These are phyloP conservation scores for Ips typographus DNA, from an alignment of 1,140 invertebrate genomes.

Conservation along the genomic window DNA sequence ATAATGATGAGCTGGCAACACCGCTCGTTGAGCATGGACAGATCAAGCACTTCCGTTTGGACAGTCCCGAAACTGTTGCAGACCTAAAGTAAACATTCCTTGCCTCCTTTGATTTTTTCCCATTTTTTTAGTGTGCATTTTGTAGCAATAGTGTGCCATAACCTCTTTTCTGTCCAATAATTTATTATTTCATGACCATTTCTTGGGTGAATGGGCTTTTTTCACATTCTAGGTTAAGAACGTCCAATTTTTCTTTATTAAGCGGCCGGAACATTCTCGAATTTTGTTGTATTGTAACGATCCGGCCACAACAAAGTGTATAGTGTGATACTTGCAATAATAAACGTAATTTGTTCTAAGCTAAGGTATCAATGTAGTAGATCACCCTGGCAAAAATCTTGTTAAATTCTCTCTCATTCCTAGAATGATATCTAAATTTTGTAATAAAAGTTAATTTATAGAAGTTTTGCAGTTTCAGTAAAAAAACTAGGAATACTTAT, in stretches of 20 bases:
- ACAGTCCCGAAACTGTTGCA: constrained; percentile 52
- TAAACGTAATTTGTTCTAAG: constrained; percentile 8
- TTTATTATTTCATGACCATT: not conserved
- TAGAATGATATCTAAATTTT: constrained; percentile 34
- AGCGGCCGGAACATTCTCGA: too few species aligned
- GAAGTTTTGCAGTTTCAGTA: not conserved
- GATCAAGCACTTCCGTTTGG: constrained; percentile 60
- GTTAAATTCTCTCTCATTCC: constrained; percentile 21
- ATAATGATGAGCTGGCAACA: constrained; percentile 67
- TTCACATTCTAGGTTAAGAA: not conserved
- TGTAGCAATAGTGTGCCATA: constrained; percentile 3
- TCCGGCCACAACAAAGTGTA: not conserved
- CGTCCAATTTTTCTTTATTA: not conserved
- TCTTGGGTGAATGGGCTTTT: not conserved
- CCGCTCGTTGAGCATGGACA: constrained; percentile 67
- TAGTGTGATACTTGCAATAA: constrained; percentile 23
- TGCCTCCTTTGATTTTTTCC: not conserved
- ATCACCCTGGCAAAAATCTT: constrained; percentile 22
- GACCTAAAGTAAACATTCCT: not conserved
- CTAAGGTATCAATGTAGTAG: not conserved
- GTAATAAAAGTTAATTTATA: constrained; percentile 31
- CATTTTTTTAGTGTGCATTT: not conserved
- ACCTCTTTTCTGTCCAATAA: not conserved
- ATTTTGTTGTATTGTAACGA: too few species aligned
- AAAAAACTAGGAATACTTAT: too few species aligned